These are phyloP conservation scores for Conomelus anceps DNA, from an alignment of 2,888 invertebrate species.

Conservation along the genomic window DNA sequence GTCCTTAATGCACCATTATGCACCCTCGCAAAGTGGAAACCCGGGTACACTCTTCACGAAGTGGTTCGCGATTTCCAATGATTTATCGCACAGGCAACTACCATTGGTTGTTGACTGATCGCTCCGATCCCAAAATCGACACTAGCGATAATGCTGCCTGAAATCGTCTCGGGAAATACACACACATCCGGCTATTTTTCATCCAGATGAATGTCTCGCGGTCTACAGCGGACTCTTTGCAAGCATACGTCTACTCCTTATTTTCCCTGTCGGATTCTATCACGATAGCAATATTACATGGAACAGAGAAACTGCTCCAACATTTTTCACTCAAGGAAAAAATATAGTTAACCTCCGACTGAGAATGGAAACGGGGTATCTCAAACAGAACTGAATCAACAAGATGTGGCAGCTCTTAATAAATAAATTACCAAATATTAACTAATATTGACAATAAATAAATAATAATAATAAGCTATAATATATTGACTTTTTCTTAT, in stretches of 20 bases:
- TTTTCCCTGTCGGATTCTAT: not conserved
- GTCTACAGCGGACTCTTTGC: not conserved
- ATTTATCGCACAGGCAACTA: not conserved
- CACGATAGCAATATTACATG: not conserved
- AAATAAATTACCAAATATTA: not conserved
- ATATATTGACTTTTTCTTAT: too few species aligned
- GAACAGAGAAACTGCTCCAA: not conserved
- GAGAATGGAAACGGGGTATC: not conserved
- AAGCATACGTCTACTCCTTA: not conserved
- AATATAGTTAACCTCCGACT: not conserved
- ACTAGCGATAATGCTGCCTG: not conserved
- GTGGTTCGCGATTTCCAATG: constrained; percentile 4
- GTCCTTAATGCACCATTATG: constrained; percentile 5
- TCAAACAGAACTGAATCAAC: not conserved
- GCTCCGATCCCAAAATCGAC: not conserved
- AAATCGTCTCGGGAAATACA: not conserved
- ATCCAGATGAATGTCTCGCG: not conserved
- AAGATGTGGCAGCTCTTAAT: not conserved
- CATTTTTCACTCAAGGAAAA: not conserved
- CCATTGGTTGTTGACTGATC: not conserved
- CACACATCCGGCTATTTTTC: not conserved
- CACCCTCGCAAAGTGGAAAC: constrained; percentile 10
- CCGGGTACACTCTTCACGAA: constrained; percentile 3
- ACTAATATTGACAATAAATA: too few species aligned
- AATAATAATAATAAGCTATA: too few species aligned